Conservation (phyloP, 2,113 vertebrate genomes). For the Prionailurus viverrinus region DNA sequence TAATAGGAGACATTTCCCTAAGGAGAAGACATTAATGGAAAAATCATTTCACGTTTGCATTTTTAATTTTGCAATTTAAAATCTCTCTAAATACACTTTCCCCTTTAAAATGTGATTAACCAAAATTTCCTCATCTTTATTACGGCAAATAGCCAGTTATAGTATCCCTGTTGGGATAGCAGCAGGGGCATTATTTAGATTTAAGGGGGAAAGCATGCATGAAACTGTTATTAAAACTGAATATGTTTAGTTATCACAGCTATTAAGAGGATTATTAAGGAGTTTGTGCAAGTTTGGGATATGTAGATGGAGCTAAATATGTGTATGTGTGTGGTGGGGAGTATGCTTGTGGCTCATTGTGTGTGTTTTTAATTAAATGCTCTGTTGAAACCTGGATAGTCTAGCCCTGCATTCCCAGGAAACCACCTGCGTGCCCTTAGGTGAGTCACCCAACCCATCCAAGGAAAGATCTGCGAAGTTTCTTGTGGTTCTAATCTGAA, state of each 20-base stretch:
- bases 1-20: not conserved
- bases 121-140: constrained; percentile 62
- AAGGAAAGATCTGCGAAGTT: not conserved
- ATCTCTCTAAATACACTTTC: constrained; percentile 68
- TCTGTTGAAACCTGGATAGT: not conserved
- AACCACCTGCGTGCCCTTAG: not conserved
- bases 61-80: constrained; percentile 77
- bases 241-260: constrained; percentile 18
- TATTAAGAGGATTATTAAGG: constrained; percentile 20
- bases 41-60: constrained; percentile 9
- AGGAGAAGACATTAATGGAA: constrained; percentile 44
- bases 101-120: constrained; percentile 74
- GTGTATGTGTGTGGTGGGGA: not conserved
- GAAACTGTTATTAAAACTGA: constrained; percentile 62
- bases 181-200: constrained; percentile 67
- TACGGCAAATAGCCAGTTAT: constrained; percentile 59
- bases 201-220: constrained; percentile 60
- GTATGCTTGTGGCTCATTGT: fast-evolving
- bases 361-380: not conserved
- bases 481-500: not conserved
- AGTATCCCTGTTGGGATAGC: constrained; percentile 62
- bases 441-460: not conserved
- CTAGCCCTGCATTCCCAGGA: not conserved
- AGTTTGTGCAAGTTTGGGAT: not conserved
- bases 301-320: not conserved